Evolutionary conservation across 2,797 vertebrate species (phyloP).

Genomic region (Rhynchonycteris naso): DNA sequence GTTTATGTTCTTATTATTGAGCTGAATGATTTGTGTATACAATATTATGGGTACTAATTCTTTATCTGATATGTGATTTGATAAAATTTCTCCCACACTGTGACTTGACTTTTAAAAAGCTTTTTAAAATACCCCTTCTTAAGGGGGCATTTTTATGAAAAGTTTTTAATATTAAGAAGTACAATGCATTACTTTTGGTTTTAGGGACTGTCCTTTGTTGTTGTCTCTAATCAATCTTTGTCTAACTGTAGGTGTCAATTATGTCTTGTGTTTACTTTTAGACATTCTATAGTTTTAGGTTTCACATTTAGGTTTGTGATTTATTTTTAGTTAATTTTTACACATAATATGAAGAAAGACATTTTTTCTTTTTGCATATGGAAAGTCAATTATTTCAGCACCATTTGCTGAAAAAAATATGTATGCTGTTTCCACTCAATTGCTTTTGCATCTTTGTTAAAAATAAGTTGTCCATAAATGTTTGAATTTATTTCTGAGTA

Average conservation of each 20-base stretch:
- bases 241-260: neutral
- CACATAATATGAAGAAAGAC: neutral
- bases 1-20: neutral
- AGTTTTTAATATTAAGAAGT: neutral
- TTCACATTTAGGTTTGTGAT: neutral
- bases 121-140: neutral
- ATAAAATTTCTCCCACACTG: neutral
- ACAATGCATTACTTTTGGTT: neutral
- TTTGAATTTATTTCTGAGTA: neutral
- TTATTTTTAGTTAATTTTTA: conserved; percentile 1
- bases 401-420: neutral
- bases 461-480: neutral
- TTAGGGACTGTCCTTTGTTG: neutral
- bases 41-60: neutral
- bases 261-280: neutral
- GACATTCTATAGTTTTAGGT: neutral
- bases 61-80: neutral
- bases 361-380: neutral
- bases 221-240: neutral
- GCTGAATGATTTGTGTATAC: neutral
- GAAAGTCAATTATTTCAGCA: neutral
- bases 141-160: neutral
- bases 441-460: neutral
- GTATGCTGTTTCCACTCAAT: neutral
- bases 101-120: neutral